Conservation (phyloP, 2,888 invertebrate genomes). For the Villa cingulata region DNA sequence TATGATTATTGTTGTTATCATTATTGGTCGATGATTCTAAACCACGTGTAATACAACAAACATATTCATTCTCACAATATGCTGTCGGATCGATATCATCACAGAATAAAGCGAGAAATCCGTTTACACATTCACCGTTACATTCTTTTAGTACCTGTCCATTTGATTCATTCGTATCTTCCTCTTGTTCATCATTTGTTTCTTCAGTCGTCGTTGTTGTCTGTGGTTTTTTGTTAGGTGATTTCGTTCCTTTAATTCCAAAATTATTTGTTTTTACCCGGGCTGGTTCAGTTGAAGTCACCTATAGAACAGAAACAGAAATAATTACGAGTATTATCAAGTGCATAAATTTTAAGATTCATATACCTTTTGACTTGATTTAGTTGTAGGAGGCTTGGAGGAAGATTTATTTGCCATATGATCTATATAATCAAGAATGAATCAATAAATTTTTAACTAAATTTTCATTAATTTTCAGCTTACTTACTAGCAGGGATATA, state of each 20-base stretch:
- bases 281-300: constrained; percentile 20
- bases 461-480: constrained; percentile 11
- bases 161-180: constrained; percentile 16
- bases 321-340: neutral
- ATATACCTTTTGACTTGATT: constrained; percentile 24
- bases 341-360: too few species aligned
- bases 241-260: constrained; percentile 17
- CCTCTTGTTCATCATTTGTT: constrained; percentile 18
- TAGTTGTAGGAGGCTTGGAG: constrained; percentile 24
- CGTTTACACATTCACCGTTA: constrained; percentile 71
- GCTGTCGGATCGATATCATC: constrained; percentile 72
- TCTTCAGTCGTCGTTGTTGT: constrained; percentile 11
- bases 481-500: constrained; percentile 50
- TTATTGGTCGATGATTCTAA: constrained; percentile 20
- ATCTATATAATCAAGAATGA: constrained; percentile 20
- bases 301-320: neutral
- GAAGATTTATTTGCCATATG: constrained; percentile 26
- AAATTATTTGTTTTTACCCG: constrained; percentile 14
- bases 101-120: constrained; percentile 70
- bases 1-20: constrained; percentile 30
- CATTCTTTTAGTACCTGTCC: constrained; percentile 44
- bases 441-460: constrained; percentile 15
- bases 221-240: constrained; percentile 18
- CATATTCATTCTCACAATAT: constrained; percentile 57
- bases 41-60: constrained; percentile 60